These are phyloP conservation scores for Burhinus oedicnemus DNA, from an alignment of 2,113 vertebrate species.

Conservation along the genomic window DNA sequence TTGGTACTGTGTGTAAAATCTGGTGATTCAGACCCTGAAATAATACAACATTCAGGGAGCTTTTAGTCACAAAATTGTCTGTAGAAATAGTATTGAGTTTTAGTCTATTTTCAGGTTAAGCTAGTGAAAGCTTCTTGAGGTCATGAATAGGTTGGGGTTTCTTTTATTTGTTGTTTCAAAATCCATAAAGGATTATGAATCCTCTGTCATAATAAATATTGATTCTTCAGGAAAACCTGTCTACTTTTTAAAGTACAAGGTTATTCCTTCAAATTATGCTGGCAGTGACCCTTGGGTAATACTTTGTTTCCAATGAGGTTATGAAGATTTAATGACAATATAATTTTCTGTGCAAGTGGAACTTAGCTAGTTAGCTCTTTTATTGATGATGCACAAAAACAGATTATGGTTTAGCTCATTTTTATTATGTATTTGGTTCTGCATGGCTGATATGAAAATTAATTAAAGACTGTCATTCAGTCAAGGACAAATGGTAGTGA, in stretches of 20 bases:
- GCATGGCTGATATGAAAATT: conserved; percentile 7
- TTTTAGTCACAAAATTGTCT: background rate
- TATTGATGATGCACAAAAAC: background rate
- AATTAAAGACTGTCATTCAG: background rate
- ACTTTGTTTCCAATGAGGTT: background rate
- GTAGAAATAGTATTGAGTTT: background rate
- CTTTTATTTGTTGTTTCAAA: background rate
- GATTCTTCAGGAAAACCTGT: background rate
- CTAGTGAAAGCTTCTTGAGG: background rate
- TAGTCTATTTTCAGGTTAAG: background rate
- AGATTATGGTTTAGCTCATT: background rate
- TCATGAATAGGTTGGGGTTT: background rate
- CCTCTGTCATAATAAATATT: background rate
- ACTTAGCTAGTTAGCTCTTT: background rate
- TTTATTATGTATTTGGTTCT: conserved; percentile 10
- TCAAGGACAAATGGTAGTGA: background rate
- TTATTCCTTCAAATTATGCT: background rate
- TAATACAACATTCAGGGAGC: background rate
- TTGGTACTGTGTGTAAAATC: background rate
- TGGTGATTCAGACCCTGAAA: background rate
- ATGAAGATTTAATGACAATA: background rate
- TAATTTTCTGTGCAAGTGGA: background rate
- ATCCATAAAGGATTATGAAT: background rate
- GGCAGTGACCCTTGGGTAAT: background rate
- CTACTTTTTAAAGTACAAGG: background rate